Conservation (phyloP, 2,888 invertebrate genomes). For the Synanthedon myopaeformis region DNA sequence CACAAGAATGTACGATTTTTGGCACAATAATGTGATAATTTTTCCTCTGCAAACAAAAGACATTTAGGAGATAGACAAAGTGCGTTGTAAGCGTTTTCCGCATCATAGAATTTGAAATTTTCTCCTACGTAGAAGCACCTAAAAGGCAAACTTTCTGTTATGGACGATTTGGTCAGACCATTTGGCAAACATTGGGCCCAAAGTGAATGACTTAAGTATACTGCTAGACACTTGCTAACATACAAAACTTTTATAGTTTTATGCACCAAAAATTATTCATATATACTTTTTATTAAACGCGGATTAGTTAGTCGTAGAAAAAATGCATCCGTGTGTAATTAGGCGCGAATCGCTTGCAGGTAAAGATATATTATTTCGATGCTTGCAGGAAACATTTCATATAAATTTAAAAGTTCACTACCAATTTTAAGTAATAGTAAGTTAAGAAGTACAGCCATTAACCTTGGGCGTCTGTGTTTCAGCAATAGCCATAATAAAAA, state of each 20-base stretch:
- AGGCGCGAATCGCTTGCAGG: too few species aligned
- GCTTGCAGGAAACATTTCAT: too few species aligned
- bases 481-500: too few species aligned
- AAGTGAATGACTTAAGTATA: slow-evolving; percentile 27
- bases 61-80: slow-evolving; percentile 2
- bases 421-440: too few species aligned
- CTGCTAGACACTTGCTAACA: slow-evolving; percentile 22
- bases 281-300: neutral
- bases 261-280: slow-evolving; percentile 4
- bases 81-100: slow-evolving; percentile 5
- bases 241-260: slow-evolving; percentile 21
- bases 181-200: slow-evolving; percentile 34
- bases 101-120: slow-evolving; percentile 7
- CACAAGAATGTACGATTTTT: too few species aligned
- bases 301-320: too few species aligned
- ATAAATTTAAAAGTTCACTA: too few species aligned
- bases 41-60: neutral
- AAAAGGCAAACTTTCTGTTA: slow-evolving; percentile 32
- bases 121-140: slow-evolving; percentile 1
- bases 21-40: too few species aligned
- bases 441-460: too few species aligned
- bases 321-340: too few species aligned
- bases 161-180: slow-evolving; percentile 37
- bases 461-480: too few species aligned
- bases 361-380: too few species aligned